A percentile compares a stretch with the other conserved stretches of the same genome.
Conservation (phyloP, 2,797 vertebrate species). For the Cheirogaleus major region DNA sequence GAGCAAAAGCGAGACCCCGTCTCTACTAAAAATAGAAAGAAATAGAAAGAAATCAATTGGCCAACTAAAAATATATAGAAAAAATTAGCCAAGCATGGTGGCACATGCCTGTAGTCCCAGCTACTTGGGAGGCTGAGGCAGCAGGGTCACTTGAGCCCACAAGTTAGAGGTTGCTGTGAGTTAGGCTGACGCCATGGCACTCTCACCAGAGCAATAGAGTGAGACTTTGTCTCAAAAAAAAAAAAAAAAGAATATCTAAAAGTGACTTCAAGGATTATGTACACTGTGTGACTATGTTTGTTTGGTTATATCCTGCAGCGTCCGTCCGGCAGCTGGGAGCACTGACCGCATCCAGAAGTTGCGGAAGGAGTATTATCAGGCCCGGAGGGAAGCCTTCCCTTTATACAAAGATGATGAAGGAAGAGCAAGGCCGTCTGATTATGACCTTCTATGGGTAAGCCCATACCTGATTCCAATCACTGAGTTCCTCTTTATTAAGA, state of each 20-base stretch:
- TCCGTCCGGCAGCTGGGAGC: conserved; percentile 79
- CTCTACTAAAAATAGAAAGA: too few species aligned
- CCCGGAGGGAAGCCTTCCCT: conserved; percentile 91
- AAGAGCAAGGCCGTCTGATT: conserved; percentile 86
- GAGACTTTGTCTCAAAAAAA: too few species aligned
- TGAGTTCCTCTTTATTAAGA: not conserved
- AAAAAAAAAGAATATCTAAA: not conserved
- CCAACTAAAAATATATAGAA: too few species aligned
- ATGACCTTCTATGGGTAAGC: conserved; percentile 91
- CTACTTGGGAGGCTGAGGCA: too few species aligned
- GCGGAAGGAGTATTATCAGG: conserved; percentile 95
- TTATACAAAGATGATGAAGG: conserved; percentile 92
- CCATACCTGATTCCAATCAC: not conserved
- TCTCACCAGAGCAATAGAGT: too few species aligned
- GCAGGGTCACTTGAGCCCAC: too few species aligned
- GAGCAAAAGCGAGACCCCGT: too few species aligned
- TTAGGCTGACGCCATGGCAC: too few species aligned
- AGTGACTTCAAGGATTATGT: not conserved
- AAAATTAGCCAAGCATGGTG: too few species aligned
- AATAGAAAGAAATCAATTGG: too few species aligned
- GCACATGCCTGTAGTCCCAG: too few species aligned
- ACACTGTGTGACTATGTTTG: not conserved
- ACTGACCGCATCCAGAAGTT: conserved; percentile 96
- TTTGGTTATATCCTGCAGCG: conserved; percentile 77
- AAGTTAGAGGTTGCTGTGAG: too few species aligned